phyloP scores from a whole-genome alignment of 2,797 vertebrate species.

The Percopsis omiscomaycus region DNA sequence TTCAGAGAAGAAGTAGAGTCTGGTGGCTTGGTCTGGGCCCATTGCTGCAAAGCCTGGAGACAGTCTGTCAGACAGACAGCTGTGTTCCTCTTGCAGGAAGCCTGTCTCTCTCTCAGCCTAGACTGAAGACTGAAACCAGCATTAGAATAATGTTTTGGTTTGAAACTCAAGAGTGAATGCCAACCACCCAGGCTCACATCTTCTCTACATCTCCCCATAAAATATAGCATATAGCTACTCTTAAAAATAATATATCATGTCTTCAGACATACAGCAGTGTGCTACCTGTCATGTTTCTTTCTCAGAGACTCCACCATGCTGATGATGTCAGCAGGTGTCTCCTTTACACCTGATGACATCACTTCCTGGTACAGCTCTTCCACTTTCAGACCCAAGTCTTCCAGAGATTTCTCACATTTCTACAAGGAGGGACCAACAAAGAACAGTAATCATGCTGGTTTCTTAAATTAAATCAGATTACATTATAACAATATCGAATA shows the following conservation, averaged over 20 bases:
- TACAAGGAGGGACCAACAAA: slow-evolving; percentile 27
- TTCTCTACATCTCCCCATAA: no score
- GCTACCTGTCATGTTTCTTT: slow-evolving; percentile 76
- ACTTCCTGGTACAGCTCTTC: slow-evolving; percentile 63
- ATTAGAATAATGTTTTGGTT: neutral
- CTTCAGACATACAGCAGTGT: no score
- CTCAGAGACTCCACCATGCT: slow-evolving; percentile 55
- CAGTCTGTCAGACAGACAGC: slow-evolving; percentile 54
- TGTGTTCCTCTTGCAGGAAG: slow-evolving; percentile 60
- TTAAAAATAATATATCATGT: no score
- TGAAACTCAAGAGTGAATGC: no score
- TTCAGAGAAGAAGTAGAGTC: slow-evolving; percentile 58
- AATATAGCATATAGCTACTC: no score
- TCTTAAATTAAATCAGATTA: no score
- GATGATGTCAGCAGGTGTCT: slow-evolving; percentile 60
- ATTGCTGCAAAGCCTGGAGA: slow-evolving; percentile 67
- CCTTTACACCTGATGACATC: slow-evolving; percentile 25
- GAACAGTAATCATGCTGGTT: no score
- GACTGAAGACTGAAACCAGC: slow-evolving; percentile 62
- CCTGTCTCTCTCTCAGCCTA: slow-evolving; percentile 63
- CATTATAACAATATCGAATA: no score
- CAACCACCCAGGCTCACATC: no score
- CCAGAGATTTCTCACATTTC: slow-evolving; percentile 69
- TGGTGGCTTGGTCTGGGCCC: slow-evolving; percentile 56
- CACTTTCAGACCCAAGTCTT: slow-evolving; percentile 62